A percentile compares a stretch with the other conserved stretches of the same genome.
Evolutionary conservation across 2,113 vertebrate genomes (phyloP).

Genomic region (Upupa epops): DNA sequence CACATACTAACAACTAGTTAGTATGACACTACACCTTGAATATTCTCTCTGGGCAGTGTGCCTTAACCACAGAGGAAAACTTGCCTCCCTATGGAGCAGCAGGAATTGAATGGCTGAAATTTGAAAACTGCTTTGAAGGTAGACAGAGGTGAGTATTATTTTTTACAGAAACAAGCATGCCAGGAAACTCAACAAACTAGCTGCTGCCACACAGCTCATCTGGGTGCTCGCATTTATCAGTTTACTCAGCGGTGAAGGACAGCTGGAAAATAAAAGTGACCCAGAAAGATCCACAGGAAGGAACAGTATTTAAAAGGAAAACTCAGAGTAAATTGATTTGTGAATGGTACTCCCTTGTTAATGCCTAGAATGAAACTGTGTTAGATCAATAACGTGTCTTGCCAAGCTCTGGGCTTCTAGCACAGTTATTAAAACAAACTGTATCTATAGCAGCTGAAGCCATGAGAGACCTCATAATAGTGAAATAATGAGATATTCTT

Average conservation of each 20-base stretch:
- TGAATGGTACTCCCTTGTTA: background rate
- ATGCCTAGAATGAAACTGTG: background rate
- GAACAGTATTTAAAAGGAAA: constrained; percentile 7
- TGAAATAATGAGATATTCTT: background rate
- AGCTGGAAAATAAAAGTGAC: background rate
- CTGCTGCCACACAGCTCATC: background rate
- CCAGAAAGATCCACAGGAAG: background rate
- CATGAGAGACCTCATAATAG: background rate
- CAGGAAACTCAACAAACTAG: background rate
- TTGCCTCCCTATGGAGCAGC: background rate
- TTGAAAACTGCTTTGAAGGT: background rate
- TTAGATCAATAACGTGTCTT: background rate
- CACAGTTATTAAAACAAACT: background rate
- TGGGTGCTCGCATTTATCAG: background rate
- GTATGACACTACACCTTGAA: background rate
- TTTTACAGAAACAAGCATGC: background rate
- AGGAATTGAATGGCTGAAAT: background rate
- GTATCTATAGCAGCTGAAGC: background rate
- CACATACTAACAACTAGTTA: background rate
- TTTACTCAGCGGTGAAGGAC: background rate
- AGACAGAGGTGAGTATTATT: background rate
- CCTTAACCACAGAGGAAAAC: background rate
- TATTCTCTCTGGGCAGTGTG: background rate
- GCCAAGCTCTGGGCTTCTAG: background rate
- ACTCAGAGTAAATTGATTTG: constrained; percentile 1